Evolutionary conservation across 2,888 invertebrate species (phyloP), one percentile per base, ranked within the genome.

Genomic region (Conus canariensis): DNA sequence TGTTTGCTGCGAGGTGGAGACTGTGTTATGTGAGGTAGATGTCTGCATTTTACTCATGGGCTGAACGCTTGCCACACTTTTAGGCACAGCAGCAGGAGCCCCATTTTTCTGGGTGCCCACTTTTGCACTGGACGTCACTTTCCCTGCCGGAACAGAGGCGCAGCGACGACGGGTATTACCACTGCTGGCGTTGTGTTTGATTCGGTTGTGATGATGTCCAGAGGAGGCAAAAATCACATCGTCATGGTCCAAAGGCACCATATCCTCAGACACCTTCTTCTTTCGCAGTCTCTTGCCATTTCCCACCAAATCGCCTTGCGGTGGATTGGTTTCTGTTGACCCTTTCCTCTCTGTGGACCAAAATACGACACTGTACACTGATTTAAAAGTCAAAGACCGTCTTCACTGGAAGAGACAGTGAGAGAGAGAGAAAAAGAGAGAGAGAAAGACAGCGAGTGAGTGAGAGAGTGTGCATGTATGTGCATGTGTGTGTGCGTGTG

Each of bases 221-320:
- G 89, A 85, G 16, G 89, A 89, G 56, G 89, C 89, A 77, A 70
- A 85, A 14, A 85, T 56, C 58, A 85, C 85, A 89, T 85, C 90
- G 19, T 92, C 86, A n/a, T 92, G 91, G 86, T 92, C 92, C 12
- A 92, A 25, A 22, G 90, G 64, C 60, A 92, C 87, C 92, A 92
- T 92, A 70, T 92, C 92, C 87, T 87, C 83, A 9, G 90, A 67
- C n/a, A 92, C 89, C 19, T 92, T 92, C 30, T 91, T 92, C 88
- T 92, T 92, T 8, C 92, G 67, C 6, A 85, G 70, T 77, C 92
- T 64, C 82, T 92, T 92, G 12, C 89, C 89, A 30, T 74, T 14
- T 70, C 45, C 12, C 60, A 25, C 8, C n/a, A 80, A 22, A 74
- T 30, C 16, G 14, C 9, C 9, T 10, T 9, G 16, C 30, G 12